A percentile compares a stretch with the other conserved stretches of the same genome.
phyloP scores from a whole-genome alignment of 2,797 vertebrate genomes.

The Centroberyx gerrardi region DNA sequence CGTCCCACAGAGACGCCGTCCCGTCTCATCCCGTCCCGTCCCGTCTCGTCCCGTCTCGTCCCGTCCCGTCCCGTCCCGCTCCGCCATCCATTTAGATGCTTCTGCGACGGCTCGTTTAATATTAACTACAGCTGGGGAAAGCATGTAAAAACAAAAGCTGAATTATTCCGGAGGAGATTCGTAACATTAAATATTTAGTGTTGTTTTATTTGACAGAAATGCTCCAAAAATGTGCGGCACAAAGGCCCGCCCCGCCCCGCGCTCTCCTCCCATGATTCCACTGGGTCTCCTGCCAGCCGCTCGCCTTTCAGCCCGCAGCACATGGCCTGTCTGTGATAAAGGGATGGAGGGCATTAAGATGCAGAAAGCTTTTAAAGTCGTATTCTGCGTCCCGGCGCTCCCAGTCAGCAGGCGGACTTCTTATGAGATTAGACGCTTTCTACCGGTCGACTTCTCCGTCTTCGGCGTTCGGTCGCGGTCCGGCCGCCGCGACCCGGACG shows the following conservation, averaged over 20 bases:
- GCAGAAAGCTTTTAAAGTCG: constrained; percentile 81
- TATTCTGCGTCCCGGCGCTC: constrained; percentile 61
- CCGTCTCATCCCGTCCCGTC: too few species aligned
- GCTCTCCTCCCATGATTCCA: constrained; percentile 57
- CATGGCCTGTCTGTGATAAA: constrained; percentile 77
- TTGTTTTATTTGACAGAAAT: constrained; percentile 78
- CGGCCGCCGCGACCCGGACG: constrained; percentile 42
- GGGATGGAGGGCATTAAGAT: constrained; percentile 68
- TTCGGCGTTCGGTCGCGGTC: constrained; percentile 54
- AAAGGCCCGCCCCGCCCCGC: constrained; percentile 51
- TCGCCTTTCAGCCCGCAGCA: constrained; percentile 65
- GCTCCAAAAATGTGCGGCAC: constrained; percentile 60
- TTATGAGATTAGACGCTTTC: constrained; percentile 82
- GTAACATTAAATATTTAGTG: constrained; percentile 80
- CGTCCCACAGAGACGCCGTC: too few species aligned
- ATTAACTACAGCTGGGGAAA: constrained; percentile 64
- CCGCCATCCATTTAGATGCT: constrained; percentile 52
- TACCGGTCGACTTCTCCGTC: constrained; percentile 65
- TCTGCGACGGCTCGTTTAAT: constrained; percentile 66
- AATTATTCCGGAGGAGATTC: constrained; percentile 79
- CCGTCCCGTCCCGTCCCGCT: too few species aligned
- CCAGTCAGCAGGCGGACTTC: constrained; percentile 60
- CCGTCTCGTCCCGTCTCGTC: neutral
- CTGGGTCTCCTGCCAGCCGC: constrained; percentile 64
- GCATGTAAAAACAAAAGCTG: constrained; percentile 75